Evolutionary conservation across 92 coral and sea anemone species (phyloP), one percentile per base, ranked within the genome.

Genomic region (Parazoanthus atlanticus): DNA sequence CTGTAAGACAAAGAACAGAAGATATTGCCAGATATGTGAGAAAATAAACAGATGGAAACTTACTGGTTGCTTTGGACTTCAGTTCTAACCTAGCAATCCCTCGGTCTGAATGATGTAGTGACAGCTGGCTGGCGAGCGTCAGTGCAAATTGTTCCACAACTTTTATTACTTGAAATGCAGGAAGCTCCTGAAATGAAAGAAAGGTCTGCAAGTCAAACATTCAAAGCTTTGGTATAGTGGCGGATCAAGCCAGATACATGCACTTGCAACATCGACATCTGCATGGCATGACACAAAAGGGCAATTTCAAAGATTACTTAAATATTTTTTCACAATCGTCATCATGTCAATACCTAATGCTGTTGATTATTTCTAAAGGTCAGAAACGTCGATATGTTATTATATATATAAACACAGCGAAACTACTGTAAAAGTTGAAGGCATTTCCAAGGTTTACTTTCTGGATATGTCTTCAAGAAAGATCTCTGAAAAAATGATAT

Each of bases 91-190:
- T 31, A 3, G 40, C 7, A 23, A 8, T 8, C 30, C 46, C 78
- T 7, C 9, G 15, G n/a, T 13, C 25, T 23, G 19, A 31, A 36
- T 36, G 38, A 34, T 30, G 78, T 38, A 46, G 78, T 13, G 40
- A 7, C 40, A 75, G 17, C 52, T 75, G 79, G 46, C 31, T 33
- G 31, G 79, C 79, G 4, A 75, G 25, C 25, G 26, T 12, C 79
- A 75, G 21, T 75, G 46, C 79, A 75, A 75, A 36, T 36, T 16
- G 3, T 36, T 75, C 79, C 36, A 75, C 79, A 25, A 75, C 52
- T n/a, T 26, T 36, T 32, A 75, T 16, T 75, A 21, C 79, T 5
- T 12, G 79, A 8, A 75, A 75, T 75, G 79, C 79, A 8, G 79
- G 79, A 38, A 75, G 79, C 29, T 75, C 52, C 79, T 75, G 43